Evolutionary conservation across 2,888 invertebrate species (phyloP), one percentile per base, ranked within the genome.

Genomic region (Callyntrura sp.): DNA sequence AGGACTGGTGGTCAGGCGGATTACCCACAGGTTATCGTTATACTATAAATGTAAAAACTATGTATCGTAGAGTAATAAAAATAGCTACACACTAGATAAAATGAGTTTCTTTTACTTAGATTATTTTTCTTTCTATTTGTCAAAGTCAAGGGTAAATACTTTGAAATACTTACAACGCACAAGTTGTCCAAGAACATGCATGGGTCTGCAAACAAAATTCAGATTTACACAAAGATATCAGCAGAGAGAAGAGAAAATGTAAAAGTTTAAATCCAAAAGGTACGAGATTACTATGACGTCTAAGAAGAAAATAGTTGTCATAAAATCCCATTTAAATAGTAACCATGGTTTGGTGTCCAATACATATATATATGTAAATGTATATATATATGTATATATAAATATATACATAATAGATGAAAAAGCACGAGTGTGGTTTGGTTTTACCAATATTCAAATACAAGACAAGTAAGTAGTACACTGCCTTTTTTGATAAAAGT

Each of bases 101-200:
- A 65, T 76, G 17, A 76, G 43, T 73, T 60, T 43, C 35, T 62
- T 51, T 35, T 6, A 4, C 35, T n/a, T 2, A 35, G 6, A 35
- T 35, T 35, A 35, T 35, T 35, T 35, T 35, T 35, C 3, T 35
- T 35, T 35, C 35, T 35, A 6, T 35, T 68, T 14, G 65, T 57
- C 51, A 35, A 79, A 20, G 65, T 57, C 51, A 35, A 79, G 43
- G 57, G 57, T 60, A 57, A 79, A 78, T 79, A 60, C 43, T 79
- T 35, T 55, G 35, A 62, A 90, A 65, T 97, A 98, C 98, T 98
- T 97, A 98, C 97, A 98, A 96, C 97, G 97, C 95, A 97, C 97
- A 95, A 98, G 96, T 95, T 97, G 96, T 96, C 97, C 97, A 96
- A 98, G 96, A 95, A 97, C 98, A 97, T 97, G 97, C 97, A 97